Percentiles rank a stretch among this genome's conserved stretches.
These are phyloP conservation scores for Microtus pennsylvanicus DNA, from an alignment of 2,113 vertebrate species.

Conservation along the genomic window DNA sequence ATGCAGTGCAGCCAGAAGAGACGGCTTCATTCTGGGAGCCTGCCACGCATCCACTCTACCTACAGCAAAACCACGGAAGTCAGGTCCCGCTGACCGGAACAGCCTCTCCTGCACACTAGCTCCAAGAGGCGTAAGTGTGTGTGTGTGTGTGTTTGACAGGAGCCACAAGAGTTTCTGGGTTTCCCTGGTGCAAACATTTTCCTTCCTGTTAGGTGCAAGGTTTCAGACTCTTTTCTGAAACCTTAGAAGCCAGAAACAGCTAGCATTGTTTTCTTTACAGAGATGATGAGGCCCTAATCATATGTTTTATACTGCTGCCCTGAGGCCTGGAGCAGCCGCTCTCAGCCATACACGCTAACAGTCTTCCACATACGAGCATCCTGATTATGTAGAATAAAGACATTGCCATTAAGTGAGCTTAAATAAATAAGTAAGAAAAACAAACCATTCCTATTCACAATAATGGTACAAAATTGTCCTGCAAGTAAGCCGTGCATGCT, in stretches of 20 bases:
- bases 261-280: not conserved
- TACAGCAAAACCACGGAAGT: not conserved
- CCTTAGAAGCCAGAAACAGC: not conserved
- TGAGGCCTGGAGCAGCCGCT: not conserved
- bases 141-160: not conserved
- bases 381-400: conserved; percentile 2
- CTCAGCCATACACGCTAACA: not conserved
- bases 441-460: not conserved
- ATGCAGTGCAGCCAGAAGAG: not conserved
- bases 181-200: not conserved
- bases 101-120: not conserved
- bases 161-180: not conserved
- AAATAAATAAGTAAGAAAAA: not conserved
- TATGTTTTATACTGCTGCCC: not conserved
- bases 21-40: not conserved
- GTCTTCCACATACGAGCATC: not conserved
- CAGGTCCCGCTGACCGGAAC: not conserved
- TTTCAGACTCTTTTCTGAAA: conserved; percentile 36
- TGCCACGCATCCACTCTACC: not conserved
- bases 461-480: not conserved
- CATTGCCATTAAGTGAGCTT: not conserved
- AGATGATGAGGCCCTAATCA: not conserved
- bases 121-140: not conserved
- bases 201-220: not conserved
- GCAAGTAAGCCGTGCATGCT: not conserved